These are phyloP conservation scores for Zootoca vivipara DNA, from an alignment of 2,113 vertebrate genomes.

Conservation along the genomic window DNA sequence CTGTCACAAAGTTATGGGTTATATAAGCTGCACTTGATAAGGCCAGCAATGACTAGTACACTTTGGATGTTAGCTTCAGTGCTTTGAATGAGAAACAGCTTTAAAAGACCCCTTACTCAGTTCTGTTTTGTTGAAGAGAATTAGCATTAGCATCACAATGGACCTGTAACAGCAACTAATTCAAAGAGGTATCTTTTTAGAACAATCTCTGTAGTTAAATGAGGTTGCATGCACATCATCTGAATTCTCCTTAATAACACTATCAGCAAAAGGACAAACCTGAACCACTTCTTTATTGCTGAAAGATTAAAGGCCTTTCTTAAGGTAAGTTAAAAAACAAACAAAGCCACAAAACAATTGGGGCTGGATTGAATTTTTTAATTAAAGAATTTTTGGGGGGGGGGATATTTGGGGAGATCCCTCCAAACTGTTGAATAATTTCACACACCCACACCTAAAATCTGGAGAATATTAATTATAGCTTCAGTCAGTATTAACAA, in stretches of 20 bases:
- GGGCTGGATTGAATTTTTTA: background rate
- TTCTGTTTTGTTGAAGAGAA: background rate
- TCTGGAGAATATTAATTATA: background rate
- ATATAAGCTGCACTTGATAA: background rate
- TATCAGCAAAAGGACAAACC: background rate
- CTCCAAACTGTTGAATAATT: too few relatives aligned
- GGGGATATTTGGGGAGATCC: background rate
- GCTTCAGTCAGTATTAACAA: too few relatives aligned
- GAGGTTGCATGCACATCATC: conserved; percentile 38
- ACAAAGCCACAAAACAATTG: background rate
- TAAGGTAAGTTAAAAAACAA: conserved; percentile 36
- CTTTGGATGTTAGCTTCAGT: background rate
- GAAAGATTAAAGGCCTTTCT: conserved; percentile 14
- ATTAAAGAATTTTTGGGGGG: background rate
- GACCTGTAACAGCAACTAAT: conserved; percentile 11
- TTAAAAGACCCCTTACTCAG: background rate
- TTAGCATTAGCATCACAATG: conserved; percentile 26
- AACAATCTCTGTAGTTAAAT: conserved; percentile 44
- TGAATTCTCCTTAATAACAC: conserved; percentile 28
- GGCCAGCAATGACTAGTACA: background rate
- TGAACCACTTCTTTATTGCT: background rate
- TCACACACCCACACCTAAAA: too few relatives aligned
- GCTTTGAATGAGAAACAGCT: background rate
- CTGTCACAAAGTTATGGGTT: background rate
- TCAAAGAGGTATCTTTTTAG: background rate